Evolutionary conservation across 2,113 vertebrate genomes (phyloP).

Genomic region (Chlamydotis undulata): DNA sequence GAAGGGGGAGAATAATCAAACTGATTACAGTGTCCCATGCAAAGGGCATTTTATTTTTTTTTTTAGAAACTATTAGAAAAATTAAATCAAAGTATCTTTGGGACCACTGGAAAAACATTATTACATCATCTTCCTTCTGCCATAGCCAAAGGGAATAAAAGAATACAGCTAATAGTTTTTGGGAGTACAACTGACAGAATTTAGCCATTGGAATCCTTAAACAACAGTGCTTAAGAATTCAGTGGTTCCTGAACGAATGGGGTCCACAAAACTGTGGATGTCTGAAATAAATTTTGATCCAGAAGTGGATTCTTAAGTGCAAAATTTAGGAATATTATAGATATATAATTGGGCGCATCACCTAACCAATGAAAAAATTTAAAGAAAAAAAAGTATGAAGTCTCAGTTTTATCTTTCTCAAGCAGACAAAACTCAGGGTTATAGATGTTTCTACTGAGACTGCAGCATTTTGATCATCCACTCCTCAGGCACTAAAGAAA

Average conservation of each 20-base stretch:
- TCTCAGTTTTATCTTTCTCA: background rate
- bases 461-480: background rate
- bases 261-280: background rate
- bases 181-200: background rate
- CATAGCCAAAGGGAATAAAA: background rate
- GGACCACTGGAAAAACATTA: background rate
- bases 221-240: background rate
- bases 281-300: background rate
- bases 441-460: background rate
- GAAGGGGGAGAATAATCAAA: background rate
- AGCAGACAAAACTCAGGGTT: background rate
- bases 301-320: background rate
- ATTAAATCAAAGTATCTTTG: background rate
- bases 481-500: background rate
- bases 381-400: background rate
- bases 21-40: background rate
- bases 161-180: background rate
- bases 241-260: background rate
- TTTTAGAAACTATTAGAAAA: background rate
- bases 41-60: background rate
- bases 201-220: background rate
- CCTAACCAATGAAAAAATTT: background rate
- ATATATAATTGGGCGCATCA: accelerated
- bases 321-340: background rate
- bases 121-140: background rate